Percentiles rank a stretch among this genome's conserved stretches.
Evolutionary conservation across 37 sponge, comb jelly and placozoan species (phyloP).

Genomic region (Halichondria panicea): DNA sequence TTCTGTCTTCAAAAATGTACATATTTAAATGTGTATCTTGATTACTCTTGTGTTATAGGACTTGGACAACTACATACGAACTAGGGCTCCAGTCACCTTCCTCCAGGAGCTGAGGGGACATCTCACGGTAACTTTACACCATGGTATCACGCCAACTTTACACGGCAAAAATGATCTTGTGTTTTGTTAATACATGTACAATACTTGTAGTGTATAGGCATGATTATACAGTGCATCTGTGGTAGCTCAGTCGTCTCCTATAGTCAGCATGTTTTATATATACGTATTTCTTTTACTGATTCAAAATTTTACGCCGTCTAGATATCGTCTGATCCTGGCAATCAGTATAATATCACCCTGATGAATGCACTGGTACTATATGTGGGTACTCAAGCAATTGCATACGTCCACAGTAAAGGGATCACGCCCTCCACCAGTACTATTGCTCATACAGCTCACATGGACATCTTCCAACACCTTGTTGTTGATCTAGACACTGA

Average conservation of each 20-base stretch:
- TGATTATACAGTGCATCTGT: too few species aligned
- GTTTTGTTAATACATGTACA: too few species aligned
- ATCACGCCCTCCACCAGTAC: conserved; percentile 79
- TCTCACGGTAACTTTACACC: conserved; percentile 20
- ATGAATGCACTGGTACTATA: conserved; percentile 96
- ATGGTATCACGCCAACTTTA: too few species aligned
- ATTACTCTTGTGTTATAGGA: conserved; percentile 44
- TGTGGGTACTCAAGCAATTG: conserved; percentile 94
- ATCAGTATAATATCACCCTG: conserved; percentile 91
- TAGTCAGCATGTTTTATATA: conserved; percentile 2
- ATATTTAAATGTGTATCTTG: not conserved
- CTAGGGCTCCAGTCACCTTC: conserved; percentile 90
- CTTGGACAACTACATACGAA: conserved; percentile 85
- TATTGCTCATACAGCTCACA: conserved; percentile 94
- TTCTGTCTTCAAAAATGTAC: not conserved
- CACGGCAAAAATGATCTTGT: too few species aligned
- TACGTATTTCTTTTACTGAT: not conserved
- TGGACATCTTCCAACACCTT: conserved; percentile 95
- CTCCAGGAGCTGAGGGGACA: conserved; percentile 82
- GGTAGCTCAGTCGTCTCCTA: not conserved
- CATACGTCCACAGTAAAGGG: conserved; percentile 77
- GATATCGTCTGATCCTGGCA: conserved; percentile 82
- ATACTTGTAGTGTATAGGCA: too few species aligned
- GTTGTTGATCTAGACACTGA: conserved; percentile 96
- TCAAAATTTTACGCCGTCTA: not conserved